phyloP scores from a whole-genome alignment of 1,140 invertebrate genomes.

The Aleiodes sp. region DNA sequence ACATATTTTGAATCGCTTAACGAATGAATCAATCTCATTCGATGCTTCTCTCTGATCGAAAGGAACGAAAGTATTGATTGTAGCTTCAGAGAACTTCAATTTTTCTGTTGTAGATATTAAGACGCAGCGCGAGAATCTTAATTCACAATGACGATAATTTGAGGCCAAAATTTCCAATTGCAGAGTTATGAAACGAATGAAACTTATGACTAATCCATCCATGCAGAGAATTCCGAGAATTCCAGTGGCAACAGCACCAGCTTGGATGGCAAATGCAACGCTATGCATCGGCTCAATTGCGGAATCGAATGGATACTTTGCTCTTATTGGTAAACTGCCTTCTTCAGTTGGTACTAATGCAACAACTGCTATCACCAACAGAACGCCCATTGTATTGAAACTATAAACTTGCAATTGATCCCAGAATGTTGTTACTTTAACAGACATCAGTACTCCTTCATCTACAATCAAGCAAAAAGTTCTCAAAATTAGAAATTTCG shows the following conservation, averaged over 20 bases:
- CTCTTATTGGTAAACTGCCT: slow-evolving; percentile 42
- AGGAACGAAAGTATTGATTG: slow-evolving; percentile 5
- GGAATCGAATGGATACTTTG: slow-evolving; percentile 44
- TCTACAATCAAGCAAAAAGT: slow-evolving; percentile 1
- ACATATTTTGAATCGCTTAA: slow-evolving; percentile 31
- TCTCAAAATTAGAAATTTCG: slow-evolving; percentile 35
- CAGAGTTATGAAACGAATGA: slow-evolving; percentile 29
- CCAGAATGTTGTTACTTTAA: slow-evolving; percentile 21
- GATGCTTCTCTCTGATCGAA: not conserved
- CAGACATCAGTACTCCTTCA: not conserved
- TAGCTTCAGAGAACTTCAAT: not conserved
- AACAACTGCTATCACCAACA: slow-evolving; percentile 38
- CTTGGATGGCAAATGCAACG: slow-evolving; percentile 39
- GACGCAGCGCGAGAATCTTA: not conserved
- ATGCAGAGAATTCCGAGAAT: slow-evolving; percentile 39
- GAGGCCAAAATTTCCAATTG: slow-evolving; percentile 34
- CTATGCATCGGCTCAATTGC: slow-evolving; percentile 28
- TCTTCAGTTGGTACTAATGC: slow-evolving; percentile 36
- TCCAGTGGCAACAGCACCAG: slow-evolving; percentile 26
- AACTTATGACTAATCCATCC: slow-evolving; percentile 28
- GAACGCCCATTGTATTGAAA: slow-evolving; percentile 29
- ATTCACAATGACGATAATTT: slow-evolving; percentile 38
- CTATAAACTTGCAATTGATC: slow-evolving; percentile 29
- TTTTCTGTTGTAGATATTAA: not conserved
- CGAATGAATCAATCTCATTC: slow-evolving; percentile 20